Percentiles rank a stretch among this genome's conserved stretches.
These are phyloP conservation scores for Bruchidius siliquastri DNA, from an alignment of 2,888 invertebrate genomes.

Conservation along the genomic window DNA sequence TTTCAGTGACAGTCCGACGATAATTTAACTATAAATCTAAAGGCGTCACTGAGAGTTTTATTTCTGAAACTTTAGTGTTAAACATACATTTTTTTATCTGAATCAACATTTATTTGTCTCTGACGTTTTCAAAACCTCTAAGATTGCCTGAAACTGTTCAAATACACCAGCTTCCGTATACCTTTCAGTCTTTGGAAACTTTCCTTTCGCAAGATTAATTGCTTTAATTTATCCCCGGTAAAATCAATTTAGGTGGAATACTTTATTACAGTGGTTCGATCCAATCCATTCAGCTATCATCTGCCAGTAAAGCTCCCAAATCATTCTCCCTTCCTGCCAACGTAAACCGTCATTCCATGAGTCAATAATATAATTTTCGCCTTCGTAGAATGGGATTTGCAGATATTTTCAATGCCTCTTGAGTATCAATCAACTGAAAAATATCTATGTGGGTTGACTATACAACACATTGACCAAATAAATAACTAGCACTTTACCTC, in stretches of 20 bases:
- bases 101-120: neutral
- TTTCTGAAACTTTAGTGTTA: too few relatives aligned
- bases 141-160: neutral
- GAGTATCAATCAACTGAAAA: too few relatives aligned
- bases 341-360: neutral
- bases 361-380: neutral
- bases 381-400: too few relatives aligned
- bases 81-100: too few relatives aligned
- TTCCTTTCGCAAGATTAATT: neutral
- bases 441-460: too few relatives aligned
- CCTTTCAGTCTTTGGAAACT: neutral
- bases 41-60: too few relatives aligned
- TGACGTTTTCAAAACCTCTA: neutral
- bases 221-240: neutral
- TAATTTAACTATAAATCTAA: too few relatives aligned
- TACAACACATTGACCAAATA: too few relatives aligned
- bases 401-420: too few relatives aligned
- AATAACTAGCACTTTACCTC: too few relatives aligned
- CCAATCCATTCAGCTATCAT: neutral
- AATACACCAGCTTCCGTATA: neutral
- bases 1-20: too few relatives aligned
- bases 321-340: neutral
- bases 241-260: neutral
- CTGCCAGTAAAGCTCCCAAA: neutral
- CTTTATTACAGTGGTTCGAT: neutral